Conservation (phyloP, 2,113 vertebrate genomes). For the Cynocephalus volans region DNA sequence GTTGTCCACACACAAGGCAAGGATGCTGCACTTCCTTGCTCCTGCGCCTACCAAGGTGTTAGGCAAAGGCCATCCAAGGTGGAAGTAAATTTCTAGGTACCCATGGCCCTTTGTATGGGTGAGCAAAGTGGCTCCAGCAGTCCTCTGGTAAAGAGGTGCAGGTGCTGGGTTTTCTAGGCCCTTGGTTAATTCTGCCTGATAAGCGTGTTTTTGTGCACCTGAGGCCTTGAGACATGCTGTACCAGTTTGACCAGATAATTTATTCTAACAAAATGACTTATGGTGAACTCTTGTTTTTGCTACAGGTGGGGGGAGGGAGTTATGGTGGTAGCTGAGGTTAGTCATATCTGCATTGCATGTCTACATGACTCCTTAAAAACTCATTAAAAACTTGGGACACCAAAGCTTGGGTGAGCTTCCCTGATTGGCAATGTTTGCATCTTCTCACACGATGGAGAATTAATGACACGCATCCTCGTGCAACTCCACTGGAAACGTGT, state of each 20-base stretch:
- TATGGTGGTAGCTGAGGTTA: not conserved
- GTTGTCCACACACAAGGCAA: not conserved
- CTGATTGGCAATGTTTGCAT: no score
- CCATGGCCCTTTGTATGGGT: not conserved
- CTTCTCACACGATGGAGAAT: not conserved
- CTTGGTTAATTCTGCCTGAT: not conserved
- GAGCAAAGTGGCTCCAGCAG: not conserved
- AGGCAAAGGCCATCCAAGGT: not conserved
- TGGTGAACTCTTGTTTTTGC: not conserved
- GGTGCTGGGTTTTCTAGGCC: not conserved
- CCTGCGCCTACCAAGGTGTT: not conserved
- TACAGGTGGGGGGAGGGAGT: not conserved
- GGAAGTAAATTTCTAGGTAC: not conserved
- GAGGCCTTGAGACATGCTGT: not conserved
- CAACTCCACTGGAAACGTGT: no score
- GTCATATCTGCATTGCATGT: not conserved
- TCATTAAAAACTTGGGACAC: not conserved
- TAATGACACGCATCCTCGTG: not conserved
- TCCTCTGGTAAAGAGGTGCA: not conserved
- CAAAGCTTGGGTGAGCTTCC: not conserved
- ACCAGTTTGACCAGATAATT: not conserved
- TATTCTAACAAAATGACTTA: not conserved
- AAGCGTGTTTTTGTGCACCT: not conserved
- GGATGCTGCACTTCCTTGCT: not conserved
- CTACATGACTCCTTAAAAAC: not conserved